Percentiles rank a stretch among this genome's conserved stretches.
Conservation (phyloP, 2,888 invertebrate genomes). For the Temnothorax rugatulus region DNA sequence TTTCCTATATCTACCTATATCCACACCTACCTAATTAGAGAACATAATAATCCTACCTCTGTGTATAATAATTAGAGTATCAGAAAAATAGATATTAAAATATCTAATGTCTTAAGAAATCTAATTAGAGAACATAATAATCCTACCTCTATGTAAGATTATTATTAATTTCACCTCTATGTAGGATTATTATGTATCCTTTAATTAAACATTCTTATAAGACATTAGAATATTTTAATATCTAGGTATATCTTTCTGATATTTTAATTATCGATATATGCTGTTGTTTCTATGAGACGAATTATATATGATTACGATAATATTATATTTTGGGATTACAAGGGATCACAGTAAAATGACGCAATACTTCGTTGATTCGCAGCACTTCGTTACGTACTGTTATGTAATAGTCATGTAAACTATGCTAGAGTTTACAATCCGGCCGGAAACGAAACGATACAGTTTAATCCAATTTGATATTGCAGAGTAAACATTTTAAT, state of each 20-base stretch:
- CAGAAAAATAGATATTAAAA: too few relatives aligned
- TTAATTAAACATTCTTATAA: not conserved
- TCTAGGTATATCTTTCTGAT: too few relatives aligned
- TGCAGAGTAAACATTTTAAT: conserved; percentile 7
- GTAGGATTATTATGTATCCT: not conserved
- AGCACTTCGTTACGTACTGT: not conserved
- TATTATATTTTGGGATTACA: not conserved
- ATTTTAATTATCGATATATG: not conserved
- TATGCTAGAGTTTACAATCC: conserved; percentile 16
- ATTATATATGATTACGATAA: not conserved
- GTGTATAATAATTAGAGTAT: too few relatives aligned
- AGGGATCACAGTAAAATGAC: not conserved
- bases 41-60: too few relatives aligned
- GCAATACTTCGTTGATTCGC: not conserved
- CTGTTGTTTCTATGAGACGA: not conserved
- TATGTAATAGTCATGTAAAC: conserved; percentile 27
- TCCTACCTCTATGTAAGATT: too few relatives aligned
- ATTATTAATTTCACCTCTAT: too few relatives aligned
- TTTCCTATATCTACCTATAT: not conserved
- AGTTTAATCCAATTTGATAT: conserved; percentile 34
- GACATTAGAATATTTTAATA: not conserved
- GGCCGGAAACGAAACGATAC: conserved; percentile 4
- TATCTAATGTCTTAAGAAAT: too few relatives aligned
- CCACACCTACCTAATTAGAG: not conserved
- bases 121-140: too few relatives aligned